Percentiles rank a stretch among this genome's conserved stretches.
Evolutionary conservation across 2,888 invertebrate species (phyloP).

Genomic region (Spicauda simplicius): DNA sequence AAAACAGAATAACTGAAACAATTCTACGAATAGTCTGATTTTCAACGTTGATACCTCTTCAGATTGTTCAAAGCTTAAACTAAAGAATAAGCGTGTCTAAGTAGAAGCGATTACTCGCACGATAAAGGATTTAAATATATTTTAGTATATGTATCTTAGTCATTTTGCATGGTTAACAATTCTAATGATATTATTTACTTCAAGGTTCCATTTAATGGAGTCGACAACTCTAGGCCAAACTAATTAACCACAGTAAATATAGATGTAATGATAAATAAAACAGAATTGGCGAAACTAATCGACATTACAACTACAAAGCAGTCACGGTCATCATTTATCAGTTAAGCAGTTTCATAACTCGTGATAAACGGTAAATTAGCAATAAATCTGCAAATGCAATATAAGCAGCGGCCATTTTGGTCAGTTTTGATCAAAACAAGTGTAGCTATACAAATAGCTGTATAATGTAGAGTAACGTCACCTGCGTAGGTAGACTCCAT

Average conservation of each 20-base stretch:
- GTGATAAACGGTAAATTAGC: slow-evolving; percentile 32
- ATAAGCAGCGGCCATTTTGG: slow-evolving; percentile 10
- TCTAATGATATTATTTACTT: no score
- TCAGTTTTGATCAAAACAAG: slow-evolving; percentile 22
- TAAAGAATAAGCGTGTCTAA: neutral
- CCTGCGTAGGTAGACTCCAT: no score
- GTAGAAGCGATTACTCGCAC: no score
- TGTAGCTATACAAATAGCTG: slow-evolving; percentile 1
- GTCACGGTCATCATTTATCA: slow-evolving; percentile 7
- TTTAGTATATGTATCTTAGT: no score
- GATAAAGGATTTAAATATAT: no score
- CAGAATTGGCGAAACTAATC: slow-evolving; percentile 31
- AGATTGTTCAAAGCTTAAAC: neutral
- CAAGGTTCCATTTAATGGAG: neutral
- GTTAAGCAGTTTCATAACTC: slow-evolving; percentile 25
- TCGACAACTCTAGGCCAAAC: neutral
- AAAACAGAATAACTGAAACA: neutral
- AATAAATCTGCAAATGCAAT: slow-evolving; percentile 27
- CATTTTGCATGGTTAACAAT: no score
- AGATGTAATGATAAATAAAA: slow-evolving; percentile 14
- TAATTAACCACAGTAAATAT: slow-evolving; percentile 39
- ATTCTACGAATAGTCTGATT: neutral
- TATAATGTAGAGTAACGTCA: neutral
- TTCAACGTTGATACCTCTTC: neutral
- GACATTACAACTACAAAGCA: slow-evolving; percentile 15